These are phyloP conservation scores for Heliopora coerulea DNA, from an alignment of 92 coral and sea anemone genomes.

Conservation along the genomic window DNA sequence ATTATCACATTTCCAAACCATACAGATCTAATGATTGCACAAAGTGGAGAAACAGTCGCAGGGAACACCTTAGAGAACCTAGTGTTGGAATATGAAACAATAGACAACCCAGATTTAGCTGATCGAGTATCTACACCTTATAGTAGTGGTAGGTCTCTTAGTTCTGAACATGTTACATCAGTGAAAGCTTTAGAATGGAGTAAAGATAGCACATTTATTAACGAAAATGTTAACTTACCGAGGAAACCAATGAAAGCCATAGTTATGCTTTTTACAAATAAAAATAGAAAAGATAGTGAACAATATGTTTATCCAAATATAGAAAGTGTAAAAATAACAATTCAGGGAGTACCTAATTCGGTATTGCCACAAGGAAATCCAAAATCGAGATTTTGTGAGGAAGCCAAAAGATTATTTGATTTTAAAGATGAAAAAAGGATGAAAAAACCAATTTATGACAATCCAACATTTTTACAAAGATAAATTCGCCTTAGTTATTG, in stretches of 20 bases:
- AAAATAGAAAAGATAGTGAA: background rate
- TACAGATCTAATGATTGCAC: constrained; percentile 11
- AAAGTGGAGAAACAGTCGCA: background rate
- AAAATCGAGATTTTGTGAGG: constrained; percentile 28
- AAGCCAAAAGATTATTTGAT: constrained; percentile 29
- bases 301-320: constrained; percentile 20
- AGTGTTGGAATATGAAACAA: constrained; percentile 27
- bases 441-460: constrained; percentile 25
- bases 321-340: constrained; percentile 4
- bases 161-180: constrained; percentile 13
- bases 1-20: background rate
- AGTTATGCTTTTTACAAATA: constrained; percentile 17
- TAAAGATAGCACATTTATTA: constrained; percentile 3
- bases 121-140: background rate
- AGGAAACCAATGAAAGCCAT: constrained; percentile 29
- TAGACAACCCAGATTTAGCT: constrained; percentile 11
- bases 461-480: constrained; percentile 33
- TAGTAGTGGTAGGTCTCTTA: background rate
- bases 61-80: constrained; percentile 5
- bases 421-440: constrained; percentile 9
- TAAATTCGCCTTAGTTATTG: constrained; percentile 37
- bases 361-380: constrained; percentile 31
- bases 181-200: constrained; percentile 12
- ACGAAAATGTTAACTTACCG: constrained; percentile 29
- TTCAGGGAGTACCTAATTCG: constrained; percentile 41